Base-by-base conservation (phyloP, 2,888 invertebrate species). In the Erynnis tages region DNA sequence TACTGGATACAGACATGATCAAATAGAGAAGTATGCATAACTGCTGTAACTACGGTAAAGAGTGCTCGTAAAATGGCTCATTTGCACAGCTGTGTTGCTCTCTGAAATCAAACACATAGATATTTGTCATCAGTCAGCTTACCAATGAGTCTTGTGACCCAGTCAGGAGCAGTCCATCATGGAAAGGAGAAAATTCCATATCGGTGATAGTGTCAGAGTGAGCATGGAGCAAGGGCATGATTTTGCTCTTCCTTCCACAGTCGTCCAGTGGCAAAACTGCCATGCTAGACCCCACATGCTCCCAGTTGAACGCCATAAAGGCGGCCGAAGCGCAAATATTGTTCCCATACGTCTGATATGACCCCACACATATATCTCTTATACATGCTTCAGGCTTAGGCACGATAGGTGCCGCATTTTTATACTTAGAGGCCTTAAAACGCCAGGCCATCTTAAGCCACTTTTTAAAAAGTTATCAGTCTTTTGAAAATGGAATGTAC, bases 381-480 rank as follows among this genome's bases (percentile, higher is more conserved):
- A 96, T 92, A 90, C 95, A 94, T 62, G 95, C 95, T 91, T 98
- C 98, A 55, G 97, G 97, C 79, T 98, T 98, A 29, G 98, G 97
- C 71, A 97, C 94, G 73, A 97, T 97, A 34, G 98, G 97, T 63
- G 97, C 95, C 59, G 98, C 97, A 94, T 98, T 98, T 92, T 98
- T 98, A 88, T 97, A 98, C 87, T 98, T 98, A 58, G 98, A 98
- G 78, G 97, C 97, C 91, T 98, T 98, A 90, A 98, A 98, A 87
- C 97, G 92, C 96, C 96, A 96, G 85, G 96, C 96, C 96, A 97
- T 96, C 65, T 61, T 82, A 66, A 70, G 72, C 73, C 77, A 82
- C 76, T 67, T 78, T 76, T 64, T 70, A 67, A 70, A 78, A 70
- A 71, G 65, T 70, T 71, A 64, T 83, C 87, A 88, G 88, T 88